Percentiles rank a stretch among this genome's conserved stretches.
These are phyloP conservation scores for Zaprionus inermis DNA, from an alignment of 1,140 invertebrate species.

Conservation along the genomic window DNA sequence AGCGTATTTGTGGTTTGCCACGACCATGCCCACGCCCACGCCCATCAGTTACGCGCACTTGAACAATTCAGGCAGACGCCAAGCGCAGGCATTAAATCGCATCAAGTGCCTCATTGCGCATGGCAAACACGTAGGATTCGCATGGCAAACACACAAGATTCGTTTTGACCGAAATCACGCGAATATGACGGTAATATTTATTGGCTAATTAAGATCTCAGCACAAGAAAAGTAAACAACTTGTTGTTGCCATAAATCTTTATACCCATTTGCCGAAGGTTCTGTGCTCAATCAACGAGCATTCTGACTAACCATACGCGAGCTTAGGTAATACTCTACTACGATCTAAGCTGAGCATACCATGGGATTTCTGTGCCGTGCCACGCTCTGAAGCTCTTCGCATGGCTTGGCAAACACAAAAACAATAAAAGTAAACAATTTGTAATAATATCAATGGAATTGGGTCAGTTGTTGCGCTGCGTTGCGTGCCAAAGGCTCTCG, in stretches of 20 bases:
- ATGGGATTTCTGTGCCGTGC: conserved; percentile 1
- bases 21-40: neutral
- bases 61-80: neutral
- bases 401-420: conserved; percentile 42
- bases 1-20: no score
- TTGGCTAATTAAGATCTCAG: conserved; percentile 49
- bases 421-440: conserved; percentile 57
- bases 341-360: neutral
- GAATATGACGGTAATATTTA: conserved; percentile 65
- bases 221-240: conserved; percentile 58
- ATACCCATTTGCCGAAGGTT: conserved; percentile 8
- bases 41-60: neutral
- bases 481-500: conserved; percentile 60
- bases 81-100: conserved; percentile 11
- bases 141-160: conserved; percentile 34
- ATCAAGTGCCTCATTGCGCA: conserved; percentile 39
- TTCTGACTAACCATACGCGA: neutral
- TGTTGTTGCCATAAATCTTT: conserved; percentile 36
- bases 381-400: conserved; percentile 15
- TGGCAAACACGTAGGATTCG: conserved; percentile 39
- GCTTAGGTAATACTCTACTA: neutral
- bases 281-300: neutral
- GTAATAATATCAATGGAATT: conserved; percentile 67
- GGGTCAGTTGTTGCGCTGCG: conserved; percentile 69
- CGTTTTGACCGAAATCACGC: conserved; percentile 51